Conservation (phyloP, 2,113 vertebrate species). For the Osmerus eperlanus region DNA sequence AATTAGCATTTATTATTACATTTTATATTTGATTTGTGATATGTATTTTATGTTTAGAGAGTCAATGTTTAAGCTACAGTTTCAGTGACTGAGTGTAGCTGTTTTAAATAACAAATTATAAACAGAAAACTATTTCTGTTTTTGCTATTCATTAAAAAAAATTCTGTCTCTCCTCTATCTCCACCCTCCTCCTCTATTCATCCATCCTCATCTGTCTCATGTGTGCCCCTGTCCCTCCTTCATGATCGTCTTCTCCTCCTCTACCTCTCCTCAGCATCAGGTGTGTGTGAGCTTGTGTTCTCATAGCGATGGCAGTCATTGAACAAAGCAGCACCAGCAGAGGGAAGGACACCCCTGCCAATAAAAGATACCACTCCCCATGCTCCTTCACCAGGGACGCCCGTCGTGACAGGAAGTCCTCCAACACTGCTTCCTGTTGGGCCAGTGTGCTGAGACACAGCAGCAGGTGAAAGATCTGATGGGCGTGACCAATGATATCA, state of each 20-base stretch:
- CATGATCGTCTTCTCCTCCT: constrained; percentile 10
- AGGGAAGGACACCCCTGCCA: constrained; percentile 75
- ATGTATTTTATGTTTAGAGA: no score
- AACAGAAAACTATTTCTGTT: no score
- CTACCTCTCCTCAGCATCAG: constrained; percentile 71
- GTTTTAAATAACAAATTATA: no score
- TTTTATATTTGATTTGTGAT: no score
- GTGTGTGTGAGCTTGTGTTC: constrained; percentile 58
- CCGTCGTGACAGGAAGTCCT: constrained; percentile 78
- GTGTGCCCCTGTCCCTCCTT: neutral
- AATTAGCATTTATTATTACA: no score
- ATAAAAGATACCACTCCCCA: constrained; percentile 64
- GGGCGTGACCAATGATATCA: constrained; percentile 79
- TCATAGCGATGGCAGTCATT: constrained; percentile 68
- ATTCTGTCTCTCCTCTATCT: no score
- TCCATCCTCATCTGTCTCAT: neutral
- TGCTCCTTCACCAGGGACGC: constrained; percentile 73
- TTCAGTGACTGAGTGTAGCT: no score
- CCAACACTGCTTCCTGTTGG: constrained; percentile 84
- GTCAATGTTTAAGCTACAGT: no score
- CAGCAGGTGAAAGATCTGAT: constrained; percentile 84
- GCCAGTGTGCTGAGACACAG: constrained; percentile 77
- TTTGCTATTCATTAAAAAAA: no score
- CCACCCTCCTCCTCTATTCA: neutral
- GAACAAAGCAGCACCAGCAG: constrained; percentile 71